Conservation (phyloP, 2,888 invertebrate species). For the Apotomis turbidana region DNA sequence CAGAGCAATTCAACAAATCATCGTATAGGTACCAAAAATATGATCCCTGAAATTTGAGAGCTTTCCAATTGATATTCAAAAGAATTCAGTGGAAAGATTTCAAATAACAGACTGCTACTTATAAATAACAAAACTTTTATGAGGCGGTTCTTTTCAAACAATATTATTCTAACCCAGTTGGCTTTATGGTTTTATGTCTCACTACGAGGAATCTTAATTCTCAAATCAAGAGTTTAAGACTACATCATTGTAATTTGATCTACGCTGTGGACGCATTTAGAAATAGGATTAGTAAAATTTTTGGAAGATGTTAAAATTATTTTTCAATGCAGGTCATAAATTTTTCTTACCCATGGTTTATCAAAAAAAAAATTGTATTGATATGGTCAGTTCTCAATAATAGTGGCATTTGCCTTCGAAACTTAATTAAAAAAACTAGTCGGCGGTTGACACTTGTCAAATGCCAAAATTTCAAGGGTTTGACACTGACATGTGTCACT, state of each 20-base stretch:
- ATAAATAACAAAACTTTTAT: background rate
- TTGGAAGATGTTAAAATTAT: too few relatives aligned
- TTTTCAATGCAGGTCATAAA: too few relatives aligned
- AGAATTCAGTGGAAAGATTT: background rate
- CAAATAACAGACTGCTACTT: background rate
- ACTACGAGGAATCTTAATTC: constrained; percentile 8
- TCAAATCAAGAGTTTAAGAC: constrained; percentile 15
- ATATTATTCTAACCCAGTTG: constrained; percentile 11
- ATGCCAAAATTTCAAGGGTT: too few relatives aligned
- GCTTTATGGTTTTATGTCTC: background rate
- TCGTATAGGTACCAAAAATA: background rate
- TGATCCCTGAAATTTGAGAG: background rate
- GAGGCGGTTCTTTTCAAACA: background rate
- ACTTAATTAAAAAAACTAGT: too few relatives aligned
- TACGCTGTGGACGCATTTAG: constrained; percentile 4
- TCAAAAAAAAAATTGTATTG: too few relatives aligned
- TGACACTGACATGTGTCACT: too few relatives aligned
- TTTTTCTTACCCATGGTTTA: too few relatives aligned
- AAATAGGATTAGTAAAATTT: background rate
- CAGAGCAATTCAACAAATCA: background rate
- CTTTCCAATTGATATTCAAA: background rate
- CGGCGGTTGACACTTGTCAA: too few relatives aligned
- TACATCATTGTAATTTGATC: constrained; percentile 20
- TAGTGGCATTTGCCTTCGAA: too few relatives aligned
- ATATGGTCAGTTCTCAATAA: background rate